Evolutionary conservation across 2,113 vertebrate species (phyloP), one percentile per base, ranked within the genome.

Genomic region (Odobenus rosmarus): DNA sequence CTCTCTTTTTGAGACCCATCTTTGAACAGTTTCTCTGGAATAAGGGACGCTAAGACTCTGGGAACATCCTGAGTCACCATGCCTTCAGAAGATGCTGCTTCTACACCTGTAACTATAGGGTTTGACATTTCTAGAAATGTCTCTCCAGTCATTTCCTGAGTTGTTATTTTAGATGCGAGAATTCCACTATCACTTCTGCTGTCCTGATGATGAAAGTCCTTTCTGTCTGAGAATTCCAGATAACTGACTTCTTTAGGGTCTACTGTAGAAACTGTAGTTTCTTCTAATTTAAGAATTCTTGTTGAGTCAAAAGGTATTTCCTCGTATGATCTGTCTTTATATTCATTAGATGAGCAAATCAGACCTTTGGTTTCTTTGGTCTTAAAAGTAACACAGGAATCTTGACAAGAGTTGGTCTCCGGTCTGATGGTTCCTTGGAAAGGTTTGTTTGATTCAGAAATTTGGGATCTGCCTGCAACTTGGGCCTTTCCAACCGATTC

Each of bases 301-400:
- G 21, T 36, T 93, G 96, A 94, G 36, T 89, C 88, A 79, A 82
- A 93, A 92, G 28, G 28, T 87, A 92, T 46, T 83, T 88, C 81
- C 82, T 96, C 92, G n/a, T 86, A 26, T 49, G 88, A 91, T 15
- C 85, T 97, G 95, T 96, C 97, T 95, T 96, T 72, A 92, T 28
- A 21, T 26, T 90, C 80, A 90, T 36, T 64, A 96, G 81, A 61
- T 71, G 67, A 53, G 16, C 59, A 96, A 88, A 81, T 86, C 31
- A 82, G 36, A 79, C 90, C 90, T 94, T 96, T 86, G 57, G 36
- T 91, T 88, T 98, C 94, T 39, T 67, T 79, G 46, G 72, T 33
- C 0, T 81, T 81, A 71, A 82, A 95, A 80, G 69, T 76, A 76
- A 59, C 21, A 19, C 0, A 94, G 16, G 97, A 24, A 62, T 94